phyloP scores from a whole-genome alignment of 1,140 invertebrate genomes.

The Drosophila ogumai region DNA sequence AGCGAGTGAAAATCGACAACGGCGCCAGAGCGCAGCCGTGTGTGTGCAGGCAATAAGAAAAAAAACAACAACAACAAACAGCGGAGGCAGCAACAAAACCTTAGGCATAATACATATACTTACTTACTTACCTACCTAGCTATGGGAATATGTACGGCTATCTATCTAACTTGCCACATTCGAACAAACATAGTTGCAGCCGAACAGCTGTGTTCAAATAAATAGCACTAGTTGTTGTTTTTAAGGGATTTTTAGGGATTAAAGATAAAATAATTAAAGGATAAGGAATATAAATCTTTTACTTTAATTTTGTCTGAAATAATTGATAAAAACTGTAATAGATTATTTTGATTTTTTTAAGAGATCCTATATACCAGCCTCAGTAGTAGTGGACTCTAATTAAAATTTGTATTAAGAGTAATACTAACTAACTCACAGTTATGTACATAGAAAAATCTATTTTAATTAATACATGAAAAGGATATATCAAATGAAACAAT shows the following conservation, averaged over 20 bases:
- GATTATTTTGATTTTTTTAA: not conserved
- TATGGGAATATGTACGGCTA: conserved; percentile 26
- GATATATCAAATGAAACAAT: not conserved
- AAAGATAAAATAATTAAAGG: too few relatives aligned
- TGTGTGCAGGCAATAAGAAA: conserved; percentile 69
- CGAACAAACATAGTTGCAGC: conserved; percentile 38
- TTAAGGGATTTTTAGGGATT: not conserved
- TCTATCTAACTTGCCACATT: conserved; percentile 39
- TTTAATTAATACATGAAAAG: too few relatives aligned
- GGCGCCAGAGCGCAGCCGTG: conserved; percentile 27
- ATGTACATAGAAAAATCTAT: too few relatives aligned
- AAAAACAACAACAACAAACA: conserved; percentile 42
- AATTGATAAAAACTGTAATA: not conserved
- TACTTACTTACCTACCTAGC: conserved; percentile 35
- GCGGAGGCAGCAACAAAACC: conserved; percentile 52
- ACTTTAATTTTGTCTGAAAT: not conserved
- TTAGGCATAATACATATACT: conserved; percentile 70
- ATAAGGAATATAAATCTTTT: not conserved
- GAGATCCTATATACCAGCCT: too few relatives aligned
- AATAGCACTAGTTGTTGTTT: not conserved
- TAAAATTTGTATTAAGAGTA: too few relatives aligned
- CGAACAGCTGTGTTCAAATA: conserved; percentile 4
- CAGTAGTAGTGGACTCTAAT: too few relatives aligned
- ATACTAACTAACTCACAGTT: too few relatives aligned
- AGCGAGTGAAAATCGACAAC: conserved; percentile 73